Conservation (phyloP, 64 coral and sea anemone genomes). For the Pocillopora damicornis region DNA sequence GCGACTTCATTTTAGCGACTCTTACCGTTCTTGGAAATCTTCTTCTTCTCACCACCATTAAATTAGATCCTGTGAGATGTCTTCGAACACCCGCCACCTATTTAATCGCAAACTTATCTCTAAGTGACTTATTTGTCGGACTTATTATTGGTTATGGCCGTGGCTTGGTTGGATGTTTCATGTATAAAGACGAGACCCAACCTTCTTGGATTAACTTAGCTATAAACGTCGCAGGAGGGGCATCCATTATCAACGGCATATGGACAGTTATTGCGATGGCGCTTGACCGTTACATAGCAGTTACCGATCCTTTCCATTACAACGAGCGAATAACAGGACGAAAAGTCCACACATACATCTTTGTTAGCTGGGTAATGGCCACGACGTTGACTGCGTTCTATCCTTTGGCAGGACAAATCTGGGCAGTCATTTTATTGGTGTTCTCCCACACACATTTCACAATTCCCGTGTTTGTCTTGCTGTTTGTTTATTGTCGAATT, state of each 20-base stretch:
- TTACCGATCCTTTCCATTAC: not conserved
- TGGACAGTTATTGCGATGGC: not conserved
- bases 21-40: not conserved
- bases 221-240: not conserved
- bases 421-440: not conserved
- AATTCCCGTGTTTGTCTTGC: not conserved
- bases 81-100: not conserved
- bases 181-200: not conserved
- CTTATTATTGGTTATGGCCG: not conserved
- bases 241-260: not conserved
- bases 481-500: not conserved
- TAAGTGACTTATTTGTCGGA: not conserved
- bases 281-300: not conserved
- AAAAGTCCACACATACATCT: not conserved
- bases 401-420: not conserved
- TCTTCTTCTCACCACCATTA: not conserved
- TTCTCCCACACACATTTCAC: not conserved
- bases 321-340: not conserved
- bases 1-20: not conserved
- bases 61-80: not conserved
- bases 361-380: not conserved
- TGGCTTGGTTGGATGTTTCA: not conserved
- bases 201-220: not conserved
- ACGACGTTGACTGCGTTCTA: not conserved
- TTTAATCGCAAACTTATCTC: not conserved